Evolutionary conservation across 2,888 invertebrate genomes (phyloP).

Genomic region (Eulithis prunata): DNA sequence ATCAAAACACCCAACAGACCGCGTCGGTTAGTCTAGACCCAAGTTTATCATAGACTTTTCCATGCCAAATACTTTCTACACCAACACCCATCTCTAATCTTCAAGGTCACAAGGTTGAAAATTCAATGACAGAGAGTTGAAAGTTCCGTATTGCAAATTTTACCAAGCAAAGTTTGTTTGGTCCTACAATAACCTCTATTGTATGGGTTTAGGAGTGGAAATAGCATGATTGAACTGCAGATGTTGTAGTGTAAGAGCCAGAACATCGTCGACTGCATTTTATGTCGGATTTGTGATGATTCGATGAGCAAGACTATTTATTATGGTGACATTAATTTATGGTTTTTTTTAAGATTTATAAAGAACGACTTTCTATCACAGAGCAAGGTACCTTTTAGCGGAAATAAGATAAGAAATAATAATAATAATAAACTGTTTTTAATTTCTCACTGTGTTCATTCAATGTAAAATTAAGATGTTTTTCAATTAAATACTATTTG

Average conservation of each 20-base stretch:
- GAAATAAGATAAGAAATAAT: too few species aligned
- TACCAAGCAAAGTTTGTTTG: slow-evolving; percentile 18
- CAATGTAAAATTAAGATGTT: too few species aligned
- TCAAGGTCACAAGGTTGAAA: slow-evolving; percentile 9
- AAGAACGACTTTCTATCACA: slow-evolving; percentile 19
- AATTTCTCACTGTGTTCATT: too few species aligned
- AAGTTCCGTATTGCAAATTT: slow-evolving; percentile 12
- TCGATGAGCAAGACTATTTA: slow-evolving; percentile 60
- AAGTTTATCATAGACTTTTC: slow-evolving; percentile 41
- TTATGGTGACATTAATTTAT: slow-evolving; percentile 58
- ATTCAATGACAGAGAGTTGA: slow-evolving; percentile 6
- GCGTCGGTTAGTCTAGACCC: slow-evolving; percentile 43
- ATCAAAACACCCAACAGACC: slow-evolving; percentile 44
- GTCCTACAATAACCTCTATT: slow-evolving; percentile 11
- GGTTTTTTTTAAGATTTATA: slow-evolving; percentile 43
- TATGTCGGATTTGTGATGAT: slow-evolving; percentile 62
- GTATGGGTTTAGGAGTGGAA: slow-evolving; percentile 11
- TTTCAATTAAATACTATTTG: too few species aligned
- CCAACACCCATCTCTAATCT: slow-evolving; percentile 8
- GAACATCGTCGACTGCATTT: slow-evolving; percentile 63
- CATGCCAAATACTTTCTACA: slow-evolving; percentile 18
- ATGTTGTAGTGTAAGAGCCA: slow-evolving; percentile 47
- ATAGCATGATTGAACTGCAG: slow-evolving; percentile 5
- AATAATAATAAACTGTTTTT: too few species aligned
- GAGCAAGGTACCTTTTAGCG: too few species aligned